Evolutionary conservation across 2,113 vertebrate species (phyloP).

Genomic region (Electrona antarctica): DNA sequence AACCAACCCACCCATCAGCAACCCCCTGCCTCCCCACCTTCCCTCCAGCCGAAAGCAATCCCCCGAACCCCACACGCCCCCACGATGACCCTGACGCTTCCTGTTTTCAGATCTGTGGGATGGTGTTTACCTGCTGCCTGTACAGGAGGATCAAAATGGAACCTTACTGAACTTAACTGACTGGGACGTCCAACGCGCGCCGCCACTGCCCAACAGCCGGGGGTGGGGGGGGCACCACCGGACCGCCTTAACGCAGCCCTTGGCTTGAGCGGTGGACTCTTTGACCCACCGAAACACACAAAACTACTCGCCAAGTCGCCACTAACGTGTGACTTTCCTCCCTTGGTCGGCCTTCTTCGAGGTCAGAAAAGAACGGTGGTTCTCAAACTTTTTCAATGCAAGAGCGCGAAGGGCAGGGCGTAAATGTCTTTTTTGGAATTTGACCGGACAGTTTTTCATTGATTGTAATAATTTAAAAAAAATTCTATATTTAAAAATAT

Average conservation of each 20-base stretch:
- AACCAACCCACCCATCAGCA: constrained; percentile 47
- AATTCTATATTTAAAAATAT: too few relatives aligned
- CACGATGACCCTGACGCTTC: constrained; percentile 40
- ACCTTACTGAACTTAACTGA: constrained; percentile 67
- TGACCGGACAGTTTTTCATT: too few relatives aligned
- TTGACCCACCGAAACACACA: not conserved
- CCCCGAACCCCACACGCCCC: constrained; percentile 1
- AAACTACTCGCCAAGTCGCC: not conserved
- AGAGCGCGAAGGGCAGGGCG: too few relatives aligned
- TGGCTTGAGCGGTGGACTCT: constrained; percentile 23
- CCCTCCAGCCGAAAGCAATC: constrained; percentile 4
- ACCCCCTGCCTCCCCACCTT: constrained; percentile 14
- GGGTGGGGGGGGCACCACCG: constrained; percentile 13
- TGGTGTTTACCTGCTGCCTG: constrained; percentile 84
- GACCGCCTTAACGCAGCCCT: constrained; percentile 5
- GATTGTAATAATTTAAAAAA: too few relatives aligned
- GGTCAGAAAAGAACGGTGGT: too few relatives aligned
- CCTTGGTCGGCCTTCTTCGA: too few relatives aligned
- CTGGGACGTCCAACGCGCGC: not conserved
- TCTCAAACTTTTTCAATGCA: too few relatives aligned
- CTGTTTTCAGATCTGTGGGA: constrained; percentile 83
- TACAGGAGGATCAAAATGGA: constrained; percentile 80
- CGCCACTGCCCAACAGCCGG: constrained; percentile 6
- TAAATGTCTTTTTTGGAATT: too few relatives aligned
- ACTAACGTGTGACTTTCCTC: too few relatives aligned